Evolutionary conservation across 2,888 invertebrate species (phyloP).

Genomic region (Eulithis testata): DNA sequence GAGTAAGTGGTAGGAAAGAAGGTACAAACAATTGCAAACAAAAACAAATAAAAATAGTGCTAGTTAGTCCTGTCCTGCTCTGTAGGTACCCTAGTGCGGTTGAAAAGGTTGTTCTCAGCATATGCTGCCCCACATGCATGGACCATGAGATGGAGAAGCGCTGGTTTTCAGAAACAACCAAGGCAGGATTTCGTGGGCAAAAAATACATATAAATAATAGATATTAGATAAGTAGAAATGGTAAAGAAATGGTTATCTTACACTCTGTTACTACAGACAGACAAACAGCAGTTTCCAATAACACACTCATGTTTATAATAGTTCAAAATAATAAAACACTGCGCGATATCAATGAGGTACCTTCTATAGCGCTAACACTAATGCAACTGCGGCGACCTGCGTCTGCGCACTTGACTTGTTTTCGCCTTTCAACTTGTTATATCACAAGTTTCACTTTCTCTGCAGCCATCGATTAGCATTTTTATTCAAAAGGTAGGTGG

Average conservation of each 20-base stretch:
- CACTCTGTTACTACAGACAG: slow-evolving; percentile 63
- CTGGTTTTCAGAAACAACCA: too few species aligned
- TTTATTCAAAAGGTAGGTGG: slow-evolving; percentile 26
- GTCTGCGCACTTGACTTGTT: slow-evolving; percentile 54
- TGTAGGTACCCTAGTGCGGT: too few species aligned
- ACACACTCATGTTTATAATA: slow-evolving; percentile 53
- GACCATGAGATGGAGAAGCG: too few species aligned
- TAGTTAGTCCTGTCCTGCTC: too few species aligned
- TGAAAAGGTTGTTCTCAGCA: too few species aligned
- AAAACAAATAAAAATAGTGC: too few species aligned
- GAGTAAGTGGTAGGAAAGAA: too few species aligned
- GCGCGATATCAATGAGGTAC: slow-evolving; percentile 49
- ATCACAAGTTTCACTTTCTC: slow-evolving; percentile 73
- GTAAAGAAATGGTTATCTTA: slow-evolving; percentile 46
- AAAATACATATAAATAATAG: too few species aligned
- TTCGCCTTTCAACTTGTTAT: slow-evolving; percentile 79
- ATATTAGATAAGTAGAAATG: too few species aligned
- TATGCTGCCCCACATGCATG: too few species aligned
- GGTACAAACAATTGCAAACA: too few species aligned
- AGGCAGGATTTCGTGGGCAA: too few species aligned
- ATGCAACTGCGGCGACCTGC: slow-evolving; percentile 41
- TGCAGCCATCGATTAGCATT: slow-evolving; percentile 45
- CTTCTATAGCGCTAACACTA: slow-evolving; percentile 55
- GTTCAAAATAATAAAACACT: slow-evolving; percentile 19
- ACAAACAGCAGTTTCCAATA: slow-evolving; percentile 67